phyloP scores from a whole-genome alignment of 2,888 invertebrate genomes.

The Ellobium chinense region DNA sequence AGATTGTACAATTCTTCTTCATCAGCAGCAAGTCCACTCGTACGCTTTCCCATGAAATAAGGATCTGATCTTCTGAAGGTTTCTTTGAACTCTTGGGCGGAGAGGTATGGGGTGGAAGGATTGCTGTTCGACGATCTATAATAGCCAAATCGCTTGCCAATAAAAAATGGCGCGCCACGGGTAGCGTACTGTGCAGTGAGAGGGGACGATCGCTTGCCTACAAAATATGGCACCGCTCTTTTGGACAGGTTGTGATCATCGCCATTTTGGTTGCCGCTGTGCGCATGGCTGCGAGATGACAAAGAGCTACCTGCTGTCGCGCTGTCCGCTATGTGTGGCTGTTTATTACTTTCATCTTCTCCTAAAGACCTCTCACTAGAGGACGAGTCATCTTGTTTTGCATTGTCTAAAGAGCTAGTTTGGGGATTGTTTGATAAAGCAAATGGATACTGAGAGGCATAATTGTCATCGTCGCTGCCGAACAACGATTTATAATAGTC shows the following conservation, averaged over 20 bases:
- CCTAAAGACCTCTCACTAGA: too few species aligned
- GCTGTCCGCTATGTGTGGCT: not conserved
- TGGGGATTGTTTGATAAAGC: too few species aligned
- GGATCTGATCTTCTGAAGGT: conserved; percentile 32
- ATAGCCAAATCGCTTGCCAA: not conserved
- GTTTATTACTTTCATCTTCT: too few species aligned
- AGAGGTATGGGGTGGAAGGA: conserved; percentile 1
- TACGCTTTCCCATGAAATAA: conserved; percentile 29
- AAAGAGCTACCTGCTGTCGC: not conserved
- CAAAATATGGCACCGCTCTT: not conserved
- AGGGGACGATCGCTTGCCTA: too few species aligned
- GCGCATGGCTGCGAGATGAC: too few species aligned
- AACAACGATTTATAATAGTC: too few species aligned
- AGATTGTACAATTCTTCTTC: not conserved
- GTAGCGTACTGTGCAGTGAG: not conserved
- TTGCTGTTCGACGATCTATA: not conserved
- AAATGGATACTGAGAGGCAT: too few species aligned
- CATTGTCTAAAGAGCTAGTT: too few species aligned
- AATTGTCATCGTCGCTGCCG: too few species aligned
- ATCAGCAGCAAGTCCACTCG: not conserved
- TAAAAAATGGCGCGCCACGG: conserved; percentile 5
- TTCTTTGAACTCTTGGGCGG: conserved; percentile 26
- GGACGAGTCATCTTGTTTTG: too few species aligned
- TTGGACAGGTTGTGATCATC: not conserved
- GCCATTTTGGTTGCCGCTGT: too few species aligned